A percentile compares a stretch with the other conserved stretches of the same genome.
These are phyloP conservation scores for Malurus cyaneus DNA, from an alignment of 2,113 vertebrate genomes.

Conservation along the genomic window DNA sequence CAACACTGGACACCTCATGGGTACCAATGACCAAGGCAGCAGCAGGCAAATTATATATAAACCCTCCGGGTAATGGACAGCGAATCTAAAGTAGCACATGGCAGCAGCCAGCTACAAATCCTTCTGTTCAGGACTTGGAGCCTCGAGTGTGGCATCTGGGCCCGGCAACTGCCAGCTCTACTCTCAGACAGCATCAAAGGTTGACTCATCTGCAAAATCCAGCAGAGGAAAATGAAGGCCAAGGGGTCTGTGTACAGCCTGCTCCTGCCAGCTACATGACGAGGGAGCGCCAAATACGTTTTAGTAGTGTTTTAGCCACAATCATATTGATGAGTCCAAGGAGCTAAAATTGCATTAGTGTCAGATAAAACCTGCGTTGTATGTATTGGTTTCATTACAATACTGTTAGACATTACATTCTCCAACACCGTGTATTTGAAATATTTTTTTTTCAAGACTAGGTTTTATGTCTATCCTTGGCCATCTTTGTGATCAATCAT, in stretches of 20 bases:
- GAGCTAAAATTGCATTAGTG: background rate
- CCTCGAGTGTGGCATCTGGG: conserved; percentile 6
- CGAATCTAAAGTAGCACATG: conserved; percentile 40
- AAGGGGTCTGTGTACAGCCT: background rate
- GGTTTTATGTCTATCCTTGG: background rate
- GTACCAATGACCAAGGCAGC: conserved; percentile 10
- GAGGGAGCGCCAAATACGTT: background rate
- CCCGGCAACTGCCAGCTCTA: conserved; percentile 8
- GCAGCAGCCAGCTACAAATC: conserved; percentile 16
- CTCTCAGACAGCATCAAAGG: background rate
- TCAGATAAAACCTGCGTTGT: background rate
- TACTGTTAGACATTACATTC: background rate
- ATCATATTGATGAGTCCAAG: background rate
- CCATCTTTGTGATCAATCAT: conserved; percentile 8
- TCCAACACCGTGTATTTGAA: background rate
- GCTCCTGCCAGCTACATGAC: background rate
- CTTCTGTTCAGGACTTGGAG: conserved; percentile 48
- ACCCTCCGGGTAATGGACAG: background rate
- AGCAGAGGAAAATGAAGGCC: background rate
- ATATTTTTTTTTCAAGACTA: background rate
- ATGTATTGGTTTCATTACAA: background rate
- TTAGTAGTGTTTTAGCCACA: background rate
- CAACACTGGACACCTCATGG: background rate
- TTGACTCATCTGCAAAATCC: conserved; percentile 4
- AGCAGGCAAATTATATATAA: conserved; percentile 42